These are phyloP conservation scores for Aphelenchoides besseyi DNA, from an alignment of 1,140 invertebrate species.

Conservation along the genomic window DNA sequence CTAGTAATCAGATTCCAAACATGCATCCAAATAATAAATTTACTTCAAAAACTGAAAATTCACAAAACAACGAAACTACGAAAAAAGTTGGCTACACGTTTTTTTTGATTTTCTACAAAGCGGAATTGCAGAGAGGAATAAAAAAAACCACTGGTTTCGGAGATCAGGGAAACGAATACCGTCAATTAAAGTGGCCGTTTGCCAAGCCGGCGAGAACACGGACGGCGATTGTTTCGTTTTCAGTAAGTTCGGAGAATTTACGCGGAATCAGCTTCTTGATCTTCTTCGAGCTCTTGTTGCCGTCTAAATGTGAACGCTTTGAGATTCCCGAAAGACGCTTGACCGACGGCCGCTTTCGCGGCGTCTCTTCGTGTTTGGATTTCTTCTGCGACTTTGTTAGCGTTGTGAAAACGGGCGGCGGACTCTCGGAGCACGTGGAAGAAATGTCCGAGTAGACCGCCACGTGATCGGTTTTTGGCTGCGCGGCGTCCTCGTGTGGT, in stretches of 20 bases:
- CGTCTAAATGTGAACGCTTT: too few species aligned
- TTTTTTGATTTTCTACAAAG: too few species aligned
- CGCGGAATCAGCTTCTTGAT: constrained; percentile 2
- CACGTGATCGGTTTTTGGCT: neutral
- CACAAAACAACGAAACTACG: too few species aligned
- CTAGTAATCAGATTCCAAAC: too few species aligned
- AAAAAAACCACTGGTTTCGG: neutral
- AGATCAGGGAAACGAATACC: neutral
- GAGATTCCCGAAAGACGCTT: too few species aligned
- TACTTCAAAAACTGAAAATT: too few species aligned
- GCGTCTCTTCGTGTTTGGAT: too few species aligned
- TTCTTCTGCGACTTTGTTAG: neutral
- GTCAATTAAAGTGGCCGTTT: neutral
- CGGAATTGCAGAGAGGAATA: neutral
- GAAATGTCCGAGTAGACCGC: neutral
- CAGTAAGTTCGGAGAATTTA: constrained; percentile 10
- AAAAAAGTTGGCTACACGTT: too few species aligned
- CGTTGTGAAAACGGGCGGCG: neutral
- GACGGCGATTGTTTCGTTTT: constrained; percentile 16
- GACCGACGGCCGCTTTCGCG: too few species aligned
- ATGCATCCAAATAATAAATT: too few species aligned
- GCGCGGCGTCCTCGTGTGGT: neutral
- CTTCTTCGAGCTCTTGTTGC: neutral
- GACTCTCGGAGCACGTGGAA: neutral
- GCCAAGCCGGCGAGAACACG: constrained; percentile 2